phyloP scores from a whole-genome alignment of 2,797 vertebrate genomes.

The Poeciliopsis turneri region DNA sequence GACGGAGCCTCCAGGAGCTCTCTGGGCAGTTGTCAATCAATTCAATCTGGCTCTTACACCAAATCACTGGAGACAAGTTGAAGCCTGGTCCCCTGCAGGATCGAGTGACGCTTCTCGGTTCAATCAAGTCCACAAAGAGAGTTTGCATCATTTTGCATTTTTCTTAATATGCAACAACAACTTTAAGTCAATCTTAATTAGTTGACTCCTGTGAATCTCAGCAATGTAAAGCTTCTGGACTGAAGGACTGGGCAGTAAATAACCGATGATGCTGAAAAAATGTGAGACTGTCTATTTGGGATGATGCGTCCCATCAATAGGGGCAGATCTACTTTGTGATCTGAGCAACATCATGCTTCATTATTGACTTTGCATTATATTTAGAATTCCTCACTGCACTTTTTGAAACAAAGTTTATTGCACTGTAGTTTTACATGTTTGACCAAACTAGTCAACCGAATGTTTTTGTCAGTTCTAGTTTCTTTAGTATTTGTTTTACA shows the following conservation, averaged over 20 bases:
- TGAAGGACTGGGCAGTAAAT: background rate
- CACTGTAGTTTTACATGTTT: no score
- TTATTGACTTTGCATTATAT: no score
- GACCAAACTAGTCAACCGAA: no score
- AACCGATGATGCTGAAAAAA: no score
- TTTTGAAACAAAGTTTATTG: no score
- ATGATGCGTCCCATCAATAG: no score
- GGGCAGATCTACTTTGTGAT: no score
- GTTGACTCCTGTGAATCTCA: background rate
- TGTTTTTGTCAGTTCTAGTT: no score
- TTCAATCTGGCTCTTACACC: conserved; percentile 27
- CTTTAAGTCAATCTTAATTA: background rate
- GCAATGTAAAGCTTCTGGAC: background rate
- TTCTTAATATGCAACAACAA: background rate
- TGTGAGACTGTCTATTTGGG: no score
- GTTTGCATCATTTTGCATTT: background rate
- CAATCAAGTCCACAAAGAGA: background rate
- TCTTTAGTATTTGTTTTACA: no score
- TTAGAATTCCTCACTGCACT: no score
- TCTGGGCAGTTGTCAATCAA: conserved; percentile 59
- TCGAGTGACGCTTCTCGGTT: background rate
- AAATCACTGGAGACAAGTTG: conserved; percentile 30
- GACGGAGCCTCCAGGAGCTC: conserved; percentile 48
- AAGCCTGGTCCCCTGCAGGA: conserved; percentile 11
- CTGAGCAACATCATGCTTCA: no score